Base-by-base conservation (phyloP, 2,797 vertebrate species). In the Percopsis omiscomaycus region DNA sequence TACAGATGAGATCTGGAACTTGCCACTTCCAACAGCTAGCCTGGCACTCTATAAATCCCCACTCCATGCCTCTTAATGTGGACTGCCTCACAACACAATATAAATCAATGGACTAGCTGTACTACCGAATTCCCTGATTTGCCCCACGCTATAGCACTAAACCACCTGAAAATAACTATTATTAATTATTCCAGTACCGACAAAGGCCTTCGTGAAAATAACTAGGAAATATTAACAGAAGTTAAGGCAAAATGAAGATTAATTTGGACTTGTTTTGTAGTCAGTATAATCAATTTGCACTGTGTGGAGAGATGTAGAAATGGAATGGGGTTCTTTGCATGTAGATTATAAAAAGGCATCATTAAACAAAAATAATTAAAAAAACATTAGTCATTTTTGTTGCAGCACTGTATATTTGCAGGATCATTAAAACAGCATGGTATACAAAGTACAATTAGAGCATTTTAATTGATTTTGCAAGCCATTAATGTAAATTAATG, bases 1-100 rank as follows among this genome's bases (percentile, higher is more conserved):
- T 77, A 73, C 46, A 83, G 77, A 83, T 82, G 73, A 80, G 78
- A 86, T 86, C 80, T 81, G 74, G 70, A 75, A 72, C 56, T 71
- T 49, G 22, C 58, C 71, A 61, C 68, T 65, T 80, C 65, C 50
- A 47, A 78, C 77, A 57, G 66, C 59, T 67, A 64, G 77, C 78
- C 65, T 70, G 71, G 70, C 78, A 80, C 74, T 55, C 55, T 67
- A 55, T 68, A 70, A 55, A 56, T 22, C 46, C 10, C 60, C 61
- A 60, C 68, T 73, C 59, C 50, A 58, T 57, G 59, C 28, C 61
- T 68, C 62, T 77, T 67, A 77, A 70, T 68, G 67, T 42, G 52
- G 48, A 28, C 44, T 10, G 51, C 50, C 60, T 77, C 62, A 52
- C 68, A 75, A 73, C 62, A 72, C 61, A 81, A 77, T 47, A 71